Evolutionary conservation across 1,140 invertebrate species (phyloP).

Genomic region (Sminthurides bifidus): DNA sequence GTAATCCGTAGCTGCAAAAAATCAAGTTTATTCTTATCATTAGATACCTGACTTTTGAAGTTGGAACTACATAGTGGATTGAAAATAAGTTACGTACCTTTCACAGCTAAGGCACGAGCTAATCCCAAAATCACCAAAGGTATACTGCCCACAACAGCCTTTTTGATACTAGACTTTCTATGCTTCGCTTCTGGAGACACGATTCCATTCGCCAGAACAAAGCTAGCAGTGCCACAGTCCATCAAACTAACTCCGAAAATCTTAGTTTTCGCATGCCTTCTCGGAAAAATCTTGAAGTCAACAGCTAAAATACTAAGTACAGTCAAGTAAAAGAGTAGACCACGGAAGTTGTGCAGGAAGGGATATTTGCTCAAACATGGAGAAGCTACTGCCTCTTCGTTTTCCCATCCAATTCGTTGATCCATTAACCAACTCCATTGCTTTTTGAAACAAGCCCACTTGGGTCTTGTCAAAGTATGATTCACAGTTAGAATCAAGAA

Average conservation of each 20-base stretch:
- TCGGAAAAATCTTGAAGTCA: constrained; percentile 78
- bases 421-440: constrained; percentile 13
- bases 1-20: constrained; percentile 59
- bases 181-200: constrained; percentile 49
- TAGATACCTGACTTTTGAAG: not conserved
- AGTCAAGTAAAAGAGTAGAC: constrained; percentile 60
- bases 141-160: constrained; percentile 32
- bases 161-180: constrained; percentile 20
- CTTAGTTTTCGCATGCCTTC: constrained; percentile 73
- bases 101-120: constrained; percentile 43
- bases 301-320: constrained; percentile 78
- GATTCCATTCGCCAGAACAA: constrained; percentile 73
- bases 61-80: too few species aligned
- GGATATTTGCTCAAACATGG: constrained; percentile 32
- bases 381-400: too few species aligned
- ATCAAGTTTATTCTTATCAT: not conserved
- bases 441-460: constrained; percentile 6
- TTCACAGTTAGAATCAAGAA: constrained; percentile 19
- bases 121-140: constrained; percentile 59
- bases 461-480: constrained; percentile 17
- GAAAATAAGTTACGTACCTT: constrained; percentile 31
- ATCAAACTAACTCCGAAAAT: constrained; percentile 78
- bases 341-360: constrained; percentile 55
- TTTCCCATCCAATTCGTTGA: constrained; percentile 8
- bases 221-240: constrained; percentile 87